Evolutionary conservation across 1,140 invertebrate species (phyloP), one percentile per base, ranked within the genome.

Genomic region (Mercenaria mercenaria): DNA sequence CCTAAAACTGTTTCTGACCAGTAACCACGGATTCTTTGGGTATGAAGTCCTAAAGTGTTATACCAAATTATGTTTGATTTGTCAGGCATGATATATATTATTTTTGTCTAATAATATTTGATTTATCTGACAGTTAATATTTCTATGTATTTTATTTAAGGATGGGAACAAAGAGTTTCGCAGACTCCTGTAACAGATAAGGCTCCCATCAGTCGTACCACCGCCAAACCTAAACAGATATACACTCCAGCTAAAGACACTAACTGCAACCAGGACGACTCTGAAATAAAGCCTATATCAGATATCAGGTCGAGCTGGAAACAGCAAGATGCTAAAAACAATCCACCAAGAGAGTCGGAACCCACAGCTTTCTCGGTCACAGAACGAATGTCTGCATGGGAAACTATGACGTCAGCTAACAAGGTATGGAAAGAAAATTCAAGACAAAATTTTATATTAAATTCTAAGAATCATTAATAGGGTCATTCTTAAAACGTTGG

Each of bases 371-470:
- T 91, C 82, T 91, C 95, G 37, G 94, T 95, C 8, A 89, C 50
- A 37, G 94, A 94, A 18, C 90, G 95, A 37, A 95, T 94, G 94
- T 95, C 93, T 59, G 95, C 94, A 15, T 95, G 94, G 94, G 94
- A 94, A 86, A 82, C 89, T 47, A 93, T 94, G 93, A 91, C 93
- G 0, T 92, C 94, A 15, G 79, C 91, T 20, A 94, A 94, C 39
- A 79, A 93, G 76, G 94, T 92, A 43, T 37, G 26, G 3, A n/a
- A n/a, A n/a, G n/a, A n/a, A n/a, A n/a, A n/a, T n/a, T n/a, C n/a
- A n/a, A n/a, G n/a, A n/a, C n/a, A n/a, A n/a, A 26, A n/a, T 11
- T 50, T 56, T 37, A 3, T 29, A 13, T n/a, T 56, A 15, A 56
- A 56, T n/a, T 56, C n/a, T n/a, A n/a, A n/a, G n/a, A n/a, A n/a